A percentile compares a stretch with the other conserved stretches of the same genome.
phyloP scores from a whole-genome alignment of 2,888 invertebrate genomes.

The Dicycla oo region DNA sequence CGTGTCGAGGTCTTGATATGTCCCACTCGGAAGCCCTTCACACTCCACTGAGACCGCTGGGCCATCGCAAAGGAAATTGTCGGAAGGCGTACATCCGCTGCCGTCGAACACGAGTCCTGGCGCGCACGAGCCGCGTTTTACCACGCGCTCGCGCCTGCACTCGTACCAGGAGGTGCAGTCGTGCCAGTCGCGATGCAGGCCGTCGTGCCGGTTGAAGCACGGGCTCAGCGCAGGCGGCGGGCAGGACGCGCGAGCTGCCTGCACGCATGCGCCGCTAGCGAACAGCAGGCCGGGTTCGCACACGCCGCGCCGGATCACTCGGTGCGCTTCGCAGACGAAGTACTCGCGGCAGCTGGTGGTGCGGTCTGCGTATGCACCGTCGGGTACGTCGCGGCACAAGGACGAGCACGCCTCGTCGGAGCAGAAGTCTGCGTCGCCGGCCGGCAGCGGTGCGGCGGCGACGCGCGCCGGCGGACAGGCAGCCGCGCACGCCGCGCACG shows the following conservation, averaged over 20 bases:
- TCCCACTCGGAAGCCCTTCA: constrained; percentile 88
- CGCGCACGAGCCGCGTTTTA: constrained; percentile 85
- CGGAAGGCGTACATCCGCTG: constrained; percentile 80
- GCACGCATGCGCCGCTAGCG: constrained; percentile 88
- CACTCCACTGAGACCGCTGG: constrained; percentile 84
- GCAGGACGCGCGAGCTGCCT: constrained; percentile 83
- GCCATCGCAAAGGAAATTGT: constrained; percentile 84
- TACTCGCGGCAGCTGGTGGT: constrained; percentile 90
- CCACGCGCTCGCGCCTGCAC: constrained; percentile 85
- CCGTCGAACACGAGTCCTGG: constrained; percentile 88
- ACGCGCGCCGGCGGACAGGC: constrained; percentile 85
- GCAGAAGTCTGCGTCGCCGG: constrained; percentile 88
- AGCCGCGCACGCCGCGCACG: constrained; percentile 76
- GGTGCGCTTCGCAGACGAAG: constrained; percentile 89
- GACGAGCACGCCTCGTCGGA: constrained; percentile 86
- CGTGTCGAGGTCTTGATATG: constrained; percentile 88
- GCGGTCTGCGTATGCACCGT: constrained; percentile 91
- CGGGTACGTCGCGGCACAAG: constrained; percentile 86
- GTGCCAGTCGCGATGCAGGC: constrained; percentile 85
- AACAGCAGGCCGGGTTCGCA: constrained; percentile 89
- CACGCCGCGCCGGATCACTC: constrained; percentile 88
- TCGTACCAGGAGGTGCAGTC: constrained; percentile 88
- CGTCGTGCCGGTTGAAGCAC: constrained; percentile 85
- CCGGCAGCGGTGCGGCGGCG: constrained; percentile 84
- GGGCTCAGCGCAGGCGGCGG: constrained; percentile 85